Evolutionary conservation across 92 coral and sea anemone species (phyloP).

Genomic region (Isaurus tuberculatus): DNA sequence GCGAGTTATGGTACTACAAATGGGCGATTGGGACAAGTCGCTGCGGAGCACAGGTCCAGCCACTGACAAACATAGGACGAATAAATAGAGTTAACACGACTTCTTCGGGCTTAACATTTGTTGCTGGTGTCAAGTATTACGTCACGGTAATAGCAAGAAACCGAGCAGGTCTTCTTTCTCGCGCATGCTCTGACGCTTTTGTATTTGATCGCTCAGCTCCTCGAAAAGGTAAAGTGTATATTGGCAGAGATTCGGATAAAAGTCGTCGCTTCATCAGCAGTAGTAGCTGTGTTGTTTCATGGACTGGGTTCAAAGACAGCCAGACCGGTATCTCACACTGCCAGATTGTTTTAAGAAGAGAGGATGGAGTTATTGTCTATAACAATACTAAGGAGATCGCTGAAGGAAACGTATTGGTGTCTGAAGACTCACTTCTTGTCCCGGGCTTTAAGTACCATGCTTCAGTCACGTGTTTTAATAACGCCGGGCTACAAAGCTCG

Average conservation of each 20-base stretch:
- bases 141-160: slow-evolving; percentile 80
- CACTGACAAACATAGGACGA: slow-evolving; percentile 80
- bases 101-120: slow-evolving; percentile 54
- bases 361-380: slow-evolving; percentile 13
- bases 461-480: slow-evolving; percentile 65
- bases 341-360: slow-evolving; percentile 56
- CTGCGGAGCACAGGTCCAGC: slow-evolving; percentile 91
- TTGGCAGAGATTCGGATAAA: slow-evolving; percentile 56
- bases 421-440: background rate
- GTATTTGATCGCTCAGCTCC: slow-evolving; percentile 84
- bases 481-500: slow-evolving; percentile 64
- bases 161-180: slow-evolving; percentile 78
- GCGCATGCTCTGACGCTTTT: slow-evolving; percentile 87
- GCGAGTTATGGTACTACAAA: slow-evolving; percentile 92
- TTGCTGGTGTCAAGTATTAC: slow-evolving; percentile 77
- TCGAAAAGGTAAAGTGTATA: slow-evolving; percentile 52
- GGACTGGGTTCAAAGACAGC: slow-evolving; percentile 71
- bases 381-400: slow-evolving; percentile 16
- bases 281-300: slow-evolving; percentile 50
- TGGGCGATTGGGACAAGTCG: slow-evolving; percentile 89
- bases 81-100: slow-evolving; percentile 76
- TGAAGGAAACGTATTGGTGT: slow-evolving; percentile 39
- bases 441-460: slow-evolving; percentile 60
- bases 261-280: slow-evolving; percentile 48
- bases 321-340: slow-evolving; percentile 77